A percentile compares a stretch with the other conserved stretches of the same genome.
Evolutionary conservation across 2,113 vertebrate species (phyloP).

Genomic region (Vidua chalybeata): DNA sequence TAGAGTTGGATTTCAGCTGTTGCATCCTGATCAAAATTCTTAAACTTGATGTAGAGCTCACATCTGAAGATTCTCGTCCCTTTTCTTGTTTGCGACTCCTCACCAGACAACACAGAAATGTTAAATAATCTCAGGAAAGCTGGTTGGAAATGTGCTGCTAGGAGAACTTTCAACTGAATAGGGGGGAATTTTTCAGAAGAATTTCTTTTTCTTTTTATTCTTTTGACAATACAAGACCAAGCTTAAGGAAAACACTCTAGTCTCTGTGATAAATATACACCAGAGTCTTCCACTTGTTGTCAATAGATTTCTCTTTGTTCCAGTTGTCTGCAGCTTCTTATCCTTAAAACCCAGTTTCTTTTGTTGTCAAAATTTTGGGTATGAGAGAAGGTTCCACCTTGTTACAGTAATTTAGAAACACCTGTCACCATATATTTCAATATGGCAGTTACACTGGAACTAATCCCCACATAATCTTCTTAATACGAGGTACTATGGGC

Average conservation of each 20-base stretch:
- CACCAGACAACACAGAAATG: background rate
- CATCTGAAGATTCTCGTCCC: background rate
- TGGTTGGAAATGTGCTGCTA: background rate
- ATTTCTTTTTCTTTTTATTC: background rate
- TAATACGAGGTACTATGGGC: background rate
- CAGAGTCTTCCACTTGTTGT: background rate
- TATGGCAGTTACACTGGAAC: slow-evolving; percentile 46
- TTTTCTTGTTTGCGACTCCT: background rate
- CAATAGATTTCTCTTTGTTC: slow-evolving; percentile 39
- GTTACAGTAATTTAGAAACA: slow-evolving; percentile 61
- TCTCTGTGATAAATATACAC: background rate
- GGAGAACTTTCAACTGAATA: background rate
- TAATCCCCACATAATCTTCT: slow-evolving; percentile 45
- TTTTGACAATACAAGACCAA: background rate
- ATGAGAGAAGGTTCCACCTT: slow-evolving; percentile 35
- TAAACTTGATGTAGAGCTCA: background rate
- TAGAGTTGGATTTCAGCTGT: background rate
- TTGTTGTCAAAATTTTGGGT: slow-evolving; percentile 20
- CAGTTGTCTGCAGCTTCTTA: slow-evolving; percentile 43
- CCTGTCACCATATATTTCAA: slow-evolving; percentile 60
- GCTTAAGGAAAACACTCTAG: background rate
- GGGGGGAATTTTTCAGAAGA: background rate
- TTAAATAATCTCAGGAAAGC: background rate
- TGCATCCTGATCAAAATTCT: background rate
- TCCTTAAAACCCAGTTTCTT: background rate